Evolutionary conservation across 2,888 invertebrate species (phyloP).

Genomic region (Epsilonema sp.): DNA sequence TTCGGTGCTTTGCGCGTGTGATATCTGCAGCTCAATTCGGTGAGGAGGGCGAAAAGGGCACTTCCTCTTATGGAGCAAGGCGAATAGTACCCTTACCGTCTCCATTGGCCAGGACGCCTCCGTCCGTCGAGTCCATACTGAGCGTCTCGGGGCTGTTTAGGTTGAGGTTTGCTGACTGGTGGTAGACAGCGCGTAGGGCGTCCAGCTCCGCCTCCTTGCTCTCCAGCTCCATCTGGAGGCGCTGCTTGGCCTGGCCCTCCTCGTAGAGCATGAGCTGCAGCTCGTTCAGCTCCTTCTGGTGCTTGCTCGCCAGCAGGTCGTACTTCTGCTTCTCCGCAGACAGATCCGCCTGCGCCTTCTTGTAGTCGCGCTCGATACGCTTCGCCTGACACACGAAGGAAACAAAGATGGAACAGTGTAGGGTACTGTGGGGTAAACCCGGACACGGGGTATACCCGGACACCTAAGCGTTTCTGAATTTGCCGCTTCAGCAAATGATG

Average conservation of each 20-base stretch:
- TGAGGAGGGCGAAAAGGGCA: too few relatives aligned
- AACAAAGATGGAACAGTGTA: too few relatives aligned
- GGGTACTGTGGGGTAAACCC: too few relatives aligned
- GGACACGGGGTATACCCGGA: too few relatives aligned
- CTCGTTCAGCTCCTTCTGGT: conserved; percentile 67
- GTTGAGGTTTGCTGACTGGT: conserved; percentile 41
- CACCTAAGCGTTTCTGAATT: too few relatives aligned
- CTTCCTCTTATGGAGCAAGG: too few relatives aligned
- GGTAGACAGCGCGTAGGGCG: conserved; percentile 19
- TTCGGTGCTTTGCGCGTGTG: too few relatives aligned
- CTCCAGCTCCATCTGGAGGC: conserved; percentile 84
- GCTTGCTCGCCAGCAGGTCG: conserved; percentile 60
- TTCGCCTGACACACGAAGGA: neutral
- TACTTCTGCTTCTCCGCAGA: conserved; percentile 78
- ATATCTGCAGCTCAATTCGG: too few relatives aligned
- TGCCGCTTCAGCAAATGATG: too few relatives aligned
- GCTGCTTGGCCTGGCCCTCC: conserved; percentile 40
- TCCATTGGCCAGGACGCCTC: conserved; percentile 10
- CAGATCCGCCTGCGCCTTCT: conserved; percentile 41
- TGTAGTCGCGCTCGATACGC: conserved; percentile 12
- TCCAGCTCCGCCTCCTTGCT: conserved; percentile 91
- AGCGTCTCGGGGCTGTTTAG: conserved; percentile 20
- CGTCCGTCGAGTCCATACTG: conserved; percentile 23
- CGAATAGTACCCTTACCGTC: neutral
- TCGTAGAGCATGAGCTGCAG: conserved; percentile 56